phyloP scores from a whole-genome alignment of 23 tunicate species.

The Trididemnum clinides region DNA sequence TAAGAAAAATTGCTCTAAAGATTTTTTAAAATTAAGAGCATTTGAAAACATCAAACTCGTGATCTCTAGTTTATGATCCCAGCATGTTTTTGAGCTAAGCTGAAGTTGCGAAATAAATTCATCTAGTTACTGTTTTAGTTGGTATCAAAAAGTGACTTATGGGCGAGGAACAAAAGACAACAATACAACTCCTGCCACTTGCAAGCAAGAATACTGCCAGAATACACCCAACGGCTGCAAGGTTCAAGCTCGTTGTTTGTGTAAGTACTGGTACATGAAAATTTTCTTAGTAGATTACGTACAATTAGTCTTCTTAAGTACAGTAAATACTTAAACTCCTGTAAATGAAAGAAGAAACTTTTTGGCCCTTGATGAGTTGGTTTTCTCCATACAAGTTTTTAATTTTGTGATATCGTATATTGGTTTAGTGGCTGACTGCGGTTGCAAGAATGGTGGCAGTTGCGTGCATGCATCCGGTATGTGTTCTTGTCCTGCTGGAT shows the following conservation, averaged over 20 bases:
- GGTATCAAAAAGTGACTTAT: slow-evolving; percentile 42
- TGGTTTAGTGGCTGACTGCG: slow-evolving; percentile 44
- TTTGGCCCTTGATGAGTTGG: too few relatives aligned
- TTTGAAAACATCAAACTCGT: too few relatives aligned
- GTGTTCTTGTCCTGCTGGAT: slow-evolving; percentile 45
- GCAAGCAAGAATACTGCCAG: slow-evolving; percentile 42
- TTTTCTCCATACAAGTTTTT: too few relatives aligned
- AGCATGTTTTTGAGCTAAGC: too few relatives aligned
- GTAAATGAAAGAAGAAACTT: too few relatives aligned
- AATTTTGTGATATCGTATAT: too few relatives aligned
- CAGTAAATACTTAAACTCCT: too few relatives aligned
- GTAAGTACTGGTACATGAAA: slow-evolving; percentile 15
- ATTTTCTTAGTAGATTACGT: not conserved
- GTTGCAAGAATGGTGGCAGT: slow-evolving; percentile 46
- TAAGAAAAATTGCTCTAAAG: too few relatives aligned
- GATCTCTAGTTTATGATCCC: too few relatives aligned
- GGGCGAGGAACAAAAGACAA: slow-evolving; percentile 39
- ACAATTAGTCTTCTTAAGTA: not conserved
- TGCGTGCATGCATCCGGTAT: slow-evolving; percentile 38
- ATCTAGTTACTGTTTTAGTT: not conserved
- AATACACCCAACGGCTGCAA: slow-evolving; percentile 50
- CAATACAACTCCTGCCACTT: slow-evolving; percentile 36
- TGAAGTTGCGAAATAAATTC: not conserved
- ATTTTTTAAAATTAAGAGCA: too few relatives aligned
- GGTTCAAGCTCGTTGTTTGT: slow-evolving; percentile 38